Evolutionary conservation across 1,140 invertebrate genomes (phyloP), one percentile per base, ranked within the genome.

Genomic region (Platorchestia sp.): DNA sequence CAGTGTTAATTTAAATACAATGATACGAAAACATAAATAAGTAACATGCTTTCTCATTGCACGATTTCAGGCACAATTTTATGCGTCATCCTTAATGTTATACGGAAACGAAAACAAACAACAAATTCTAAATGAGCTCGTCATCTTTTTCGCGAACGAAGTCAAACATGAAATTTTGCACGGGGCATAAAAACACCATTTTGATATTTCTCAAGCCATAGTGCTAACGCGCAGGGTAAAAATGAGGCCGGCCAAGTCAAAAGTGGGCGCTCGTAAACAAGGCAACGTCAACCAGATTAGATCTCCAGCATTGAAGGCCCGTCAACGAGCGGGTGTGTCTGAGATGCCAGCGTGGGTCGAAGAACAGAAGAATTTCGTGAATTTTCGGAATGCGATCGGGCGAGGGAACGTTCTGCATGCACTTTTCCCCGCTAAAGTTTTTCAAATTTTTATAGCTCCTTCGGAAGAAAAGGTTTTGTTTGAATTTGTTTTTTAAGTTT

Each of bases 181-280:
- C 36, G 36, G 59, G 59, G 1, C 27, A 3, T 75, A 36, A n/a
- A 75, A 75, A 75, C 7, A 36, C 3, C 14, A 36, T 14, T 75
- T 75, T 36, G 36, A 75, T 75, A 75, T 75, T 75, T 22, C 27
- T 75, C 59, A 75, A 19, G 59, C 59, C 87, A 22, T 42, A 89
- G 87, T 89, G 87, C 87, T 89, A 89, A 42, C 87, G 7, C 36
- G 87, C 87, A 19, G 14, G 87, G 42, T 42, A 42, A 89, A 89
- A 89, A 42, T 89, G 87, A 89, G 43, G 87, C 5, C 14, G 87
- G 27, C 41, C 3, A 41, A 14, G 45, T 44, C 44, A 93, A 93
- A 93, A 93, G 14, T 47, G 45, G n/a, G 91, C 44, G 5, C 43
- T 93, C 91, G 45, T 93, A 93, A 93, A 93, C 91, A 93, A 93